A percentile compares a stretch with the other conserved stretches of the same genome.
phyloP scores from a whole-genome alignment of 2,113 vertebrate species.

The Paradisaea rubra region DNA sequence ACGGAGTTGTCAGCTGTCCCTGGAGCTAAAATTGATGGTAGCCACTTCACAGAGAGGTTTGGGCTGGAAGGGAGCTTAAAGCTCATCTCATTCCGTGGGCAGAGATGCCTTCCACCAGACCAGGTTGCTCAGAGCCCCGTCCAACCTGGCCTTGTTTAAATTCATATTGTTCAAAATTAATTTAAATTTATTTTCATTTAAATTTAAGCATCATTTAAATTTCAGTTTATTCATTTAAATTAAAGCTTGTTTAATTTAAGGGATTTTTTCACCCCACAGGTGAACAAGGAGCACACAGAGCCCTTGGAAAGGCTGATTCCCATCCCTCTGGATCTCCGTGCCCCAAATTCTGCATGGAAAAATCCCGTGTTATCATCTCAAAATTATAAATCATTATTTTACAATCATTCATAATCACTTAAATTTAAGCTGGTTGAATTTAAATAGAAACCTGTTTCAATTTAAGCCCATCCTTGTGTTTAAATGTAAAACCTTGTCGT shows the following conservation, averaged over 20 bases:
- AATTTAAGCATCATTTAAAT: not conserved
- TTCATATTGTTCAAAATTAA: not conserved
- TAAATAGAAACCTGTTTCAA: not conserved
- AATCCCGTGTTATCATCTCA: not conserved
- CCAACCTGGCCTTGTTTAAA: not conserved
- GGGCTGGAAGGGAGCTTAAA: not conserved
- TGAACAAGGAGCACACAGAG: not conserved
- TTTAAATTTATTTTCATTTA: not conserved
- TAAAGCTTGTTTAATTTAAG: not conserved
- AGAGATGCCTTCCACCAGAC: not conserved
- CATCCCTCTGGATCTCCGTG: not conserved
- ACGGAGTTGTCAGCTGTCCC: not conserved
- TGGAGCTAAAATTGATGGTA: not conserved
- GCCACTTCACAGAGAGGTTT: not conserved
- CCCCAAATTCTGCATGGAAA: not conserved
- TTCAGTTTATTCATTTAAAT: not conserved
- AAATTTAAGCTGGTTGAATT: not conserved
- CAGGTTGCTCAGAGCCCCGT: fast-evolving
- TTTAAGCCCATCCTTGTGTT: not conserved
- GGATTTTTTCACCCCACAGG: not conserved
- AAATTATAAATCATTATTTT: not conserved
- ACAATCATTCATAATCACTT: fast-evolving
- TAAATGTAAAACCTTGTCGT: not conserved
- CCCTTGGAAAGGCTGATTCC: not conserved
- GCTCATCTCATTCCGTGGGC: not conserved